phyloP scores from a whole-genome alignment of 1,140 invertebrate genomes.

The Lasaia peninsularis region DNA sequence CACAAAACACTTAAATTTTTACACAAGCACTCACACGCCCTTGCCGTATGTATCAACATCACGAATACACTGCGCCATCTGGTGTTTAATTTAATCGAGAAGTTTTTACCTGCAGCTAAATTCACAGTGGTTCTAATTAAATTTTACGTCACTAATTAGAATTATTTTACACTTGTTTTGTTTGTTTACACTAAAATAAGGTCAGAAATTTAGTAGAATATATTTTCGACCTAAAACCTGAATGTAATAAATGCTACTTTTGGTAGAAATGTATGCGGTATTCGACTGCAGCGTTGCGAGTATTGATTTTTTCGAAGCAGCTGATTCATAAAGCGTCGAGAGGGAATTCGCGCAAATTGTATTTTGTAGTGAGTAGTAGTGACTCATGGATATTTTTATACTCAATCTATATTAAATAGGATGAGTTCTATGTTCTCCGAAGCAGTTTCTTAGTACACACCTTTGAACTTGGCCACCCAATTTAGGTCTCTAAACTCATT shows the following conservation, averaged over 20 bases:
- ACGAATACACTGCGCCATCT: slow-evolving; percentile 73
- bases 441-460: background rate
- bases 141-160: slow-evolving; percentile 44
- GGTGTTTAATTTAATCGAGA: slow-evolving; percentile 42
- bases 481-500: background rate
- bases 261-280: background rate
- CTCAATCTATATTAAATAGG: slow-evolving; percentile 4
- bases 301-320: slow-evolving; percentile 66
- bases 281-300: slow-evolving; percentile 28
- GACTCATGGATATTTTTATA: slow-evolving; percentile 58
- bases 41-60: slow-evolving; percentile 72
- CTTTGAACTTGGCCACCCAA: background rate
- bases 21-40: slow-evolving; percentile 75
- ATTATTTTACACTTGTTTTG: slow-evolving; percentile 33
- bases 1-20: slow-evolving; percentile 72
- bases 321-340: slow-evolving; percentile 47
- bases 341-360: slow-evolving; percentile 52
- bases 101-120: slow-evolving; percentile 52
- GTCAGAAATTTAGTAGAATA: slow-evolving; percentile 17
- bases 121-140: slow-evolving; percentile 57
- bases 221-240: background rate
- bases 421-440: background rate
- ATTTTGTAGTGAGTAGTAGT: slow-evolving; percentile 33
- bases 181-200: slow-evolving; percentile 25
- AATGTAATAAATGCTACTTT: slow-evolving; percentile 1